phyloP scores from a whole-genome alignment of 2,113 vertebrate species.

The Corythaixoides concolor region DNA sequence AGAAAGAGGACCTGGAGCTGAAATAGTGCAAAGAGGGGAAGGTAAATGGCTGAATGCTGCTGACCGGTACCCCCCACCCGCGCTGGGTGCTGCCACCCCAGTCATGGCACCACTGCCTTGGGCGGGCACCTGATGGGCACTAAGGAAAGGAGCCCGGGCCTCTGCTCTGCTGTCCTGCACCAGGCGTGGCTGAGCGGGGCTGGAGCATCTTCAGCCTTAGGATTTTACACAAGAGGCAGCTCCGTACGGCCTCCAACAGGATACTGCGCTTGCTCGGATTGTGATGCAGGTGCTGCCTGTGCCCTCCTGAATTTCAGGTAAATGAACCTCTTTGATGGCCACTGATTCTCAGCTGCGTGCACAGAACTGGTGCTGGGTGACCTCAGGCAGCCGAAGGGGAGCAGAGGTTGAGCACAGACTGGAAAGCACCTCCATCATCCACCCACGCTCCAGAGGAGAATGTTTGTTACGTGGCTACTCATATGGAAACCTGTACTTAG shows the following conservation, averaged over 20 bases:
- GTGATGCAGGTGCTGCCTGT: not conserved
- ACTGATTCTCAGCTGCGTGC: not conserved
- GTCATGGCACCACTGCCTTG: rapidly evolving
- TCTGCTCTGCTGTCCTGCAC: not conserved
- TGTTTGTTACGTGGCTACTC: rapidly evolving
- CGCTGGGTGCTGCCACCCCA: not conserved
- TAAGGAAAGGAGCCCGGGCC: not conserved
- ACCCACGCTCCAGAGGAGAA: too few relatives aligned
- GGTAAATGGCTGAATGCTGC: not conserved
- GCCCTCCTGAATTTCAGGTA: not conserved
- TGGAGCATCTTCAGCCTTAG: not conserved
- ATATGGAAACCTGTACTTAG: not conserved
- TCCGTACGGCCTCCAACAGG: not conserved
- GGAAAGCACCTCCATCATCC: not conserved
- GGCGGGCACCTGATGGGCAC: not conserved
- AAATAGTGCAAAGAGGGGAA: not conserved
- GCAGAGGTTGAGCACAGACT: not conserved
- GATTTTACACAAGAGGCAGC: not conserved
- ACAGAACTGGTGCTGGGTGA: not conserved
- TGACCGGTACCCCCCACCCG: not conserved
- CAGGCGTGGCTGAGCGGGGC: too few relatives aligned
- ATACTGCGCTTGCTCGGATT: not conserved
- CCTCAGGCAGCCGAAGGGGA: not conserved
- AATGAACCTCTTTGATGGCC: not conserved
- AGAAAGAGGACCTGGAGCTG: not conserved